Evolutionary conservation across 2,888 invertebrate species (phyloP).

Genomic region (Agonum fuliginosum): DNA sequence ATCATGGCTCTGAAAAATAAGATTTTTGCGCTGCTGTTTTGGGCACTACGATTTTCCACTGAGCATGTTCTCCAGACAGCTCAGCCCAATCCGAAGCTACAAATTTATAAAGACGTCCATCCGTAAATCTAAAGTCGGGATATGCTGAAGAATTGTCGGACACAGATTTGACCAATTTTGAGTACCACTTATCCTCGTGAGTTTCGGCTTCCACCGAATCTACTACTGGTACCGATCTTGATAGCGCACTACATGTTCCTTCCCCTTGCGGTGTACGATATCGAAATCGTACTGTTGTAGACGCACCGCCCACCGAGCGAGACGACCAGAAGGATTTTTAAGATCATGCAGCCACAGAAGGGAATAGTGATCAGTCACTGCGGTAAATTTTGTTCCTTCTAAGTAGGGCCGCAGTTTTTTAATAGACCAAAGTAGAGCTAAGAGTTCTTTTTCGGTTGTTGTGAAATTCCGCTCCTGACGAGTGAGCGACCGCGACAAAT

Average conservation of each 20-base stretch:
- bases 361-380: slow-evolving; percentile 38
- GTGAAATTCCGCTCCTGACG: slow-evolving; percentile 51
- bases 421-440: slow-evolving; percentile 61
- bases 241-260: slow-evolving; percentile 5
- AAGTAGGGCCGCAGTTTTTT: slow-evolving; percentile 48
- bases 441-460: slow-evolving; percentile 56
- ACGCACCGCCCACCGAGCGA: neutral
- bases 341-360: neutral
- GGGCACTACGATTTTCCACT: neutral
- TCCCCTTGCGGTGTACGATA: slow-evolving; percentile 2
- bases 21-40: neutral
- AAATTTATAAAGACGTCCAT: neutral
- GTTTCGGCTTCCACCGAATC: neutral
- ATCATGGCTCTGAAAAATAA: neutral
- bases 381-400: no score
- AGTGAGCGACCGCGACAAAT: no score
- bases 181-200: neutral
- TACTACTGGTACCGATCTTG: neutral
- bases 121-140: neutral
- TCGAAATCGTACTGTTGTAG: slow-evolving; percentile 17
- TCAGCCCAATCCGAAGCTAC: neutral
- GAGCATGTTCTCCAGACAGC: neutral
- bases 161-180: neutral
- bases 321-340: neutral
- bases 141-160: neutral